Conservation (phyloP, 2,113 vertebrate genomes). For the Leiothrix lutea region DNA sequence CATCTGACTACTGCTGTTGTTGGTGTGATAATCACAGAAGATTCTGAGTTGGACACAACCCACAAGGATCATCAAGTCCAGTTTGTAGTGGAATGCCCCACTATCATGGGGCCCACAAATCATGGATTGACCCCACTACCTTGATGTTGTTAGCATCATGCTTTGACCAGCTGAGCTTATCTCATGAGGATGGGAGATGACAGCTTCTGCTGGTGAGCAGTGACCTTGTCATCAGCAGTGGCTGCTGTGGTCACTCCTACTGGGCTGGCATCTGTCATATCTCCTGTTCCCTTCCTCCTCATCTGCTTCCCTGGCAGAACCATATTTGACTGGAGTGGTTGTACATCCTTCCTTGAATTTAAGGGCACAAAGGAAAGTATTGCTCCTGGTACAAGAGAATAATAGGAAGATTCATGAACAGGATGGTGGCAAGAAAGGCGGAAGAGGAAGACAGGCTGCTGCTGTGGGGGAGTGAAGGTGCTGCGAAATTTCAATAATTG, state of each 20-base stretch:
- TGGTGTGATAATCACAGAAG: neutral
- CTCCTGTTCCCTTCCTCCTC: neutral
- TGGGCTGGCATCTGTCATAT: neutral
- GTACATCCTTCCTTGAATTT: neutral
- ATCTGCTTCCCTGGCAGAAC: neutral
- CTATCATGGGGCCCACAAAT: too few species aligned
- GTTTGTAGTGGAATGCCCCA: neutral
- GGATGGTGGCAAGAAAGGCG: neutral
- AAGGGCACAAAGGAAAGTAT: neutral
- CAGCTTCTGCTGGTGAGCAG: neutral
- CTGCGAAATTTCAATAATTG: neutral
- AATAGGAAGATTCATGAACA: neutral
- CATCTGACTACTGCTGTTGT: neutral
- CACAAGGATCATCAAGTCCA: neutral
- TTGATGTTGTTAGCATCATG: neutral
- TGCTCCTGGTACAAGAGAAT: neutral
- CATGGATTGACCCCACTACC: neutral
- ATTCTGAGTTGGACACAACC: neutral
- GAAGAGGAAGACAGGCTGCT: neutral
- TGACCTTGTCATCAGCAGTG: neutral
- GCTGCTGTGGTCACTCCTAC: neutral
- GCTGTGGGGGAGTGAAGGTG: neutral
- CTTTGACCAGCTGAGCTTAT: neutral
- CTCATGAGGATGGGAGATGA: neutral
- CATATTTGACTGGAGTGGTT: neutral